Percentiles rank a stretch among this genome's conserved stretches.
These are phyloP conservation scores for Holothuria glaberrima DNA, from an alignment of 35 echinoderm and acorn worm genomes.

Conservation along the genomic window DNA sequence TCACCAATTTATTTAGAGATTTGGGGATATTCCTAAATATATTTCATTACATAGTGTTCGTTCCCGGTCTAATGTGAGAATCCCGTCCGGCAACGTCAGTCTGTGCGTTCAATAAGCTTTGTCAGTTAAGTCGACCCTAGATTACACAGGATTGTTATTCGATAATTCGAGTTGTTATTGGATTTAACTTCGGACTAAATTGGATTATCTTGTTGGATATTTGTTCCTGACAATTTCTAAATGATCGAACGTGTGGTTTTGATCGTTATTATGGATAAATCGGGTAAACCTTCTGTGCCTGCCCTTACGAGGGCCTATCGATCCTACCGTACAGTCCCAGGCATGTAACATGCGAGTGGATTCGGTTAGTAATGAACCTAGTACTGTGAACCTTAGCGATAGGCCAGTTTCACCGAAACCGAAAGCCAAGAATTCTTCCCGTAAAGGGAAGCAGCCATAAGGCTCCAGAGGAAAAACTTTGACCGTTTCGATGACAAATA, in stretches of 20 bases:
- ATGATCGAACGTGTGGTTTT: not conserved
- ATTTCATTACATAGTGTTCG: not conserved
- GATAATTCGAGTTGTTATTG: not conserved
- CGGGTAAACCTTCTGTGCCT: not conserved
- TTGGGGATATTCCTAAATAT: too few relatives aligned
- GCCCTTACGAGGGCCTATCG: not conserved
- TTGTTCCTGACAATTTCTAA: not conserved
- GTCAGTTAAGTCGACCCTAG: not conserved
- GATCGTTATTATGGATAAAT: not conserved
- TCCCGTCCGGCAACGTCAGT: not conserved
- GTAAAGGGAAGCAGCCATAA: not conserved
- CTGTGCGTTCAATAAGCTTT: not conserved
- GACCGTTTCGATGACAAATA: not conserved
- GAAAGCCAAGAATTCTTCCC: constrained; percentile 1
- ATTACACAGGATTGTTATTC: not conserved
- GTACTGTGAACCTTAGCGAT: not conserved
- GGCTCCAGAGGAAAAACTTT: not conserved
- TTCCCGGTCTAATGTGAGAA: constrained; percentile 19
- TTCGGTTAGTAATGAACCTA: not conserved
- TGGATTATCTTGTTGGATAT: not conserved
- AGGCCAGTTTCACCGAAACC: not conserved
- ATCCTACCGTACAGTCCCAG: constrained; percentile 4
- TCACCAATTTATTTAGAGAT: too few relatives aligned
- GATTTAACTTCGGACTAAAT: not conserved
- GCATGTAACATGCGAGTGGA: constrained; percentile 36